Evolutionary conservation across 1,140 invertebrate species (phyloP).

Genomic region (Pachypeltis micranthus): DNA sequence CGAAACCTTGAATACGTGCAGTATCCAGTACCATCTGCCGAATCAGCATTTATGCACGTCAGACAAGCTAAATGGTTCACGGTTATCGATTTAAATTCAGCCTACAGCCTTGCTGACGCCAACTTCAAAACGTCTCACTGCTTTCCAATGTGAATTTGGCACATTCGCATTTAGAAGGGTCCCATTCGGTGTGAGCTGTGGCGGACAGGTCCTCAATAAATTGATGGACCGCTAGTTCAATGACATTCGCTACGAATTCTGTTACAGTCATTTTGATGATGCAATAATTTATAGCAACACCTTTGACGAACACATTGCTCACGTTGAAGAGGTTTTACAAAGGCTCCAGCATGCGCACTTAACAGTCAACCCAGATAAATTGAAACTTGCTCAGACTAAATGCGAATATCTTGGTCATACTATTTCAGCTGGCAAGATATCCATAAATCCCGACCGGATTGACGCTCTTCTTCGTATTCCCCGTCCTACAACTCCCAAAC

Average conservation of each 20-base stretch:
- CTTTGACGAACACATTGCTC: background rate
- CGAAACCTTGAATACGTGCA: background rate
- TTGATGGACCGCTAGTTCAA: background rate
- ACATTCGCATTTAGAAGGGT: background rate
- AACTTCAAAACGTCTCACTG: background rate
- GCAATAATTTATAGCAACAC: background rate
- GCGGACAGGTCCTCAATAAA: too few relatives aligned
- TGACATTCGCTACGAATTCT: background rate
- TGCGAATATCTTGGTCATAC: slow-evolving; percentile 16
- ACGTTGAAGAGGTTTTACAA: slow-evolving; percentile 12
- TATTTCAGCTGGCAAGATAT: background rate
- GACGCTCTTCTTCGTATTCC: slow-evolving; percentile 17
- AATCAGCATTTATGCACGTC: background rate
- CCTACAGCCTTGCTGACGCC: background rate
- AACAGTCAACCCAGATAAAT: slow-evolving; percentile 22
- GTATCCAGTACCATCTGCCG: background rate
- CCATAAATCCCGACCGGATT: slow-evolving; percentile 12
- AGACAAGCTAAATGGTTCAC: too few relatives aligned
- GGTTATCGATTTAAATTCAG: background rate
- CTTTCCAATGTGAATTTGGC: background rate
- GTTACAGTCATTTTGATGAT: background rate
- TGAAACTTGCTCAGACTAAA: slow-evolving; percentile 10
- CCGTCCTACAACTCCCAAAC: slow-evolving; percentile 7
- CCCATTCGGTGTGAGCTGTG: background rate
- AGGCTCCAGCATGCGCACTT: slow-evolving; percentile 16